A percentile compares a stretch with the other conserved stretches of the same genome.
Evolutionary conservation across 2,797 vertebrate species (phyloP).

Genomic region (Aulostomus chinensis): DNA sequence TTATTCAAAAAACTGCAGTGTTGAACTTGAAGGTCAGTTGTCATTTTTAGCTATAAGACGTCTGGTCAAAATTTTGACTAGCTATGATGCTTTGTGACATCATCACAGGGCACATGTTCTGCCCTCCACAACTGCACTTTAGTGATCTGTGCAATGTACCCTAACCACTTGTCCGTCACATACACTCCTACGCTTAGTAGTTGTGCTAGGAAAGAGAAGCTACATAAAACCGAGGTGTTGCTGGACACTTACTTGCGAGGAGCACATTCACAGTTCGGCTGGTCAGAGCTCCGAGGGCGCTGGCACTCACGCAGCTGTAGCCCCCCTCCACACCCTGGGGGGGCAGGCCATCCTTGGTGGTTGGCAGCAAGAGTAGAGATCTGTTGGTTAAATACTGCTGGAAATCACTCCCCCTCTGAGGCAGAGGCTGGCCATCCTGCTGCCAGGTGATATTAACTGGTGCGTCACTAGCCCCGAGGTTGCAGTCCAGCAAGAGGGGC

Average conservation of each 20-base stretch:
- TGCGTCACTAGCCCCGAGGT: slow-evolving; percentile 75
- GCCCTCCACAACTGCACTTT: no score
- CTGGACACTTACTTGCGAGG: slow-evolving; percentile 86
- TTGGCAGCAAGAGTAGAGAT: slow-evolving; percentile 82
- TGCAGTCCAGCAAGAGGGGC: slow-evolving; percentile 86
- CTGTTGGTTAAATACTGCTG: slow-evolving; percentile 84
- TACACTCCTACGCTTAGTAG: no score
- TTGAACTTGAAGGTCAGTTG: no score
- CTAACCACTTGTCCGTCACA: no score
- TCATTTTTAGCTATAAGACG: no score
- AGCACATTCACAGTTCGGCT: slow-evolving; percentile 88
- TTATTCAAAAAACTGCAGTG: no score
- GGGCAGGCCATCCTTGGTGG: slow-evolving; percentile 42
- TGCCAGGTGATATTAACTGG: slow-evolving; percentile 87
- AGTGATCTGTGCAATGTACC: no score
- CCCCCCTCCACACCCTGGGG: slow-evolving; percentile 80
- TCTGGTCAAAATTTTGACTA: no score
- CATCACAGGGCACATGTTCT: no score
- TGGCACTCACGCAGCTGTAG: slow-evolving; percentile 88
- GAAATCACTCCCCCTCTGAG: slow-evolving; percentile 71
- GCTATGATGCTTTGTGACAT: no score
- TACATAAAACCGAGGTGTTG: not conserved
- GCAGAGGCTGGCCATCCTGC: slow-evolving; percentile 81
- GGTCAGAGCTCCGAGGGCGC: slow-evolving; percentile 85
- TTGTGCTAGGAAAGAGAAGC: not conserved